Evolutionary conservation across 53 echinoderm and acorn worm genomes (phyloP), one percentile per base, ranked within the genome.

Genomic region (Arbacia lixula): DNA sequence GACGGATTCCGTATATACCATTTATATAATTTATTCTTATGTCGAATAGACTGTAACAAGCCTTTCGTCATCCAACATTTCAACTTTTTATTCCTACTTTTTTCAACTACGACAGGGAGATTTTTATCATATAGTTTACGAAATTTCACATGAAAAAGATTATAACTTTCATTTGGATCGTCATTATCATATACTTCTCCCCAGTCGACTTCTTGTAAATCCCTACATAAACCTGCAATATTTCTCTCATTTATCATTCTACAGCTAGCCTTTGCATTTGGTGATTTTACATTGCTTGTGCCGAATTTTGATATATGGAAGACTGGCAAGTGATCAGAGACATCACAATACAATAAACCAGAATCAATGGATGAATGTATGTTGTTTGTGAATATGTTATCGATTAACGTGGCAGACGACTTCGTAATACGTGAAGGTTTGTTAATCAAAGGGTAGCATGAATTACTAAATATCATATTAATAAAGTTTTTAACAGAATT

Each of bases 61-160:
- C 61, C 67, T 6, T 37, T 39, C 22, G 67, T 66, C 38, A 66
- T 66, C 67, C 38, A 66, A 37, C 67, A 66, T 66, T 66, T 66
- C 2, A 66, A n/a, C 39, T 38, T 38, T 17, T 66, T 66, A 6
- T 66, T 66, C 20, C 11, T 61, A 12, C 24, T 38, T 12, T 38
- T 38, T 20, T 12, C 36, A 0, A 20, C 6, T 3, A 37, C 67
- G 17, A 62, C 1, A 8, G 16, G 24, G 12, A 67, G 25, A 39
- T 67, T 38, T 16, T 36, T 67, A 38, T 67, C 67, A 38, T 39
- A 62, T 17, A 67, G 6, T 39, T 38, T 4, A 37, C 38, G 67
- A 67, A 67, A 21, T 67, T 67, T 67, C 1, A 2, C 21, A 8
- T 38, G 39, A 38, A 40, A 67, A 67, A 67, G 3, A 38, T 36